Percentiles rank a stretch among this genome's conserved stretches.
Conservation (phyloP, 2,888 invertebrate genomes). For the Zonitis immaculata region DNA sequence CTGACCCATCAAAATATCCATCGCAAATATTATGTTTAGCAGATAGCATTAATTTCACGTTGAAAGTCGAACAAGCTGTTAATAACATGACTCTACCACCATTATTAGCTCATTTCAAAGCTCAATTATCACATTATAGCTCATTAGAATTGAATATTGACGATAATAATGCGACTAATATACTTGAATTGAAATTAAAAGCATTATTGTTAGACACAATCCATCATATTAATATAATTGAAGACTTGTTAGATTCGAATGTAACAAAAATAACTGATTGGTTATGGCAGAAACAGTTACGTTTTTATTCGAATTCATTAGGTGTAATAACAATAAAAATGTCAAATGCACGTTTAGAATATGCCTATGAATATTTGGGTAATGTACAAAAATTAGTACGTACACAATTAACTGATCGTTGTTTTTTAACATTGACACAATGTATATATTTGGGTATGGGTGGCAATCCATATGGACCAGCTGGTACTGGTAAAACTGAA, state of each 20-base stretch:
- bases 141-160: slow-evolving; percentile 44
- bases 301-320: slow-evolving; percentile 65
- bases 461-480: slow-evolving; percentile 98
- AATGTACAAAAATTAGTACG: slow-evolving; percentile 91
- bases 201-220: slow-evolving; percentile 90
- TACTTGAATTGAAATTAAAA: slow-evolving; percentile 74
- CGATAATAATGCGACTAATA: slow-evolving; percentile 31
- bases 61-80: slow-evolving; percentile 78
- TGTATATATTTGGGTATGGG: slow-evolving; percentile 94
- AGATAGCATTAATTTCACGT: slow-evolving; percentile 81
- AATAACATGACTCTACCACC: slow-evolving; percentile 57
- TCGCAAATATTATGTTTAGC: slow-evolving; percentile 81
- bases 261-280: slow-evolving; percentile 70
- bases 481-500: slow-evolving; percentile 98
- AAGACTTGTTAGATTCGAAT: slow-evolving; percentile 66
- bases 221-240: slow-evolving; percentile 81
- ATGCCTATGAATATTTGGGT: slow-evolving; percentile 98
- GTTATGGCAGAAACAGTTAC: slow-evolving; percentile 93
- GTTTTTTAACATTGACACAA: slow-evolving; percentile 95
- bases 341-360: slow-evolving; percentile 91
- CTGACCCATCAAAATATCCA: slow-evolving; percentile 62
- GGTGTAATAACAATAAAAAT: slow-evolving; percentile 73
- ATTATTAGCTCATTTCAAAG: slow-evolving; percentile 50
- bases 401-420: slow-evolving; percentile 94
- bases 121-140: slow-evolving; percentile 52